Conservation (phyloP, 2,797 vertebrate species). For the Aulostomus chinensis region DNA sequence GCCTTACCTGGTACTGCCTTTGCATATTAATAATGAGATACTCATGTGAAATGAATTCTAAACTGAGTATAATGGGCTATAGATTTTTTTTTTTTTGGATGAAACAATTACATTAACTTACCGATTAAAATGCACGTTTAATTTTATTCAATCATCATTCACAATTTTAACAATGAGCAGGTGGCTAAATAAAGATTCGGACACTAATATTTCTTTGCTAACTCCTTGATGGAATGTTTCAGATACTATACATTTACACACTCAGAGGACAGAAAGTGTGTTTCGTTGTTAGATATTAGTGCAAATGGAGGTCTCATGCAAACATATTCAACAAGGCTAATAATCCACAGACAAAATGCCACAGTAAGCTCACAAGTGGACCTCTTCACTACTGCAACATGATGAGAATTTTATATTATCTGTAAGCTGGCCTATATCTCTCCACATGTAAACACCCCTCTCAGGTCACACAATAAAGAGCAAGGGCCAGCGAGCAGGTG, state of each 20-base stretch:
- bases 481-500: conserved; percentile 58
- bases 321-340: too few species aligned
- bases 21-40: conserved; percentile 64
- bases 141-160: too few species aligned
- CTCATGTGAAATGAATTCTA: conserved; percentile 58
- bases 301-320: too few species aligned
- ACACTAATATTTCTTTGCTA: not conserved
- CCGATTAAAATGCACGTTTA: too few species aligned
- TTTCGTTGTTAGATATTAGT: too few species aligned
- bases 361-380: not conserved
- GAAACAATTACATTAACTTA: too few species aligned
- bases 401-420: conserved; percentile 44
- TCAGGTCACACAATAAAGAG: conserved; percentile 68
- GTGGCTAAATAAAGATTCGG: not conserved
- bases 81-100: not conserved
- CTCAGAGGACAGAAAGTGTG: not conserved
- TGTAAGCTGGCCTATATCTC: conserved; percentile 14
- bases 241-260: too few species aligned
- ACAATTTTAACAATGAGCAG: too few species aligned
- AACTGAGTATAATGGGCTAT: conserved; percentile 7
- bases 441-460: conserved; percentile 37
- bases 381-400: conserved; percentile 13
- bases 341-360: not conserved
- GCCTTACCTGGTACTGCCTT: conserved; percentile 33
- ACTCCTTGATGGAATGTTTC: not conserved